A percentile compares a stretch with the other conserved stretches of the same genome.
These are phyloP conservation scores for Smutsia gigantea DNA, from an alignment of 2,797 vertebrate genomes.

Conservation along the genomic window DNA sequence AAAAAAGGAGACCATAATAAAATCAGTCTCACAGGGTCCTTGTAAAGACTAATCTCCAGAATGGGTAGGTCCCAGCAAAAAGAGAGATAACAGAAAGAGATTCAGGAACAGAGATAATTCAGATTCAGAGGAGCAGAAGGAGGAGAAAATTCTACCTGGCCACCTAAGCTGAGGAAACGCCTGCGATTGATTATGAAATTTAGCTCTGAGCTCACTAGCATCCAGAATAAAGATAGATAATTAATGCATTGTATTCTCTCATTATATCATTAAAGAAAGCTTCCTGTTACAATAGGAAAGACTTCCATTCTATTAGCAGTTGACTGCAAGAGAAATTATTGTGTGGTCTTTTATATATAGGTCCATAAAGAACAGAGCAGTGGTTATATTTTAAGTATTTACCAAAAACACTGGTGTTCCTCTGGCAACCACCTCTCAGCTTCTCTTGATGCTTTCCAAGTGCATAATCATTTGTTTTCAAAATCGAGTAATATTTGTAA, in stretches of 20 bases:
- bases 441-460: background rate
- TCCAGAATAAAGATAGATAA: background rate
- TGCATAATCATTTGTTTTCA: background rate
- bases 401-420: background rate
- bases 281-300: background rate
- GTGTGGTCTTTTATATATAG: background rate
- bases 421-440: background rate
- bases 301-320: background rate
- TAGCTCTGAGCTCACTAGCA: background rate
- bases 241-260: background rate
- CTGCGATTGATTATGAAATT: background rate
- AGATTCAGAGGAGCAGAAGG: background rate
- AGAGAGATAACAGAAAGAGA: background rate
- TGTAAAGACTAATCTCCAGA: background rate
- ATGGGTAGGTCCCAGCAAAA: background rate
- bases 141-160: background rate
- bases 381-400: background rate
- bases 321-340: background rate
- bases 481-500: slow-evolving; percentile 1
- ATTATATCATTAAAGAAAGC: background rate
- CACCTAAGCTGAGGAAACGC: background rate
- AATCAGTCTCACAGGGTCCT: background rate
- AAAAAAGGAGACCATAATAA: background rate
- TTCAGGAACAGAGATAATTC: background rate
- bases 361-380: background rate